A percentile compares a stretch with the other conserved stretches of the same genome.
These are phyloP conservation scores for Oxyruncus cristatus DNA, from an alignment of 2,113 vertebrate genomes.

Conservation along the genomic window DNA sequence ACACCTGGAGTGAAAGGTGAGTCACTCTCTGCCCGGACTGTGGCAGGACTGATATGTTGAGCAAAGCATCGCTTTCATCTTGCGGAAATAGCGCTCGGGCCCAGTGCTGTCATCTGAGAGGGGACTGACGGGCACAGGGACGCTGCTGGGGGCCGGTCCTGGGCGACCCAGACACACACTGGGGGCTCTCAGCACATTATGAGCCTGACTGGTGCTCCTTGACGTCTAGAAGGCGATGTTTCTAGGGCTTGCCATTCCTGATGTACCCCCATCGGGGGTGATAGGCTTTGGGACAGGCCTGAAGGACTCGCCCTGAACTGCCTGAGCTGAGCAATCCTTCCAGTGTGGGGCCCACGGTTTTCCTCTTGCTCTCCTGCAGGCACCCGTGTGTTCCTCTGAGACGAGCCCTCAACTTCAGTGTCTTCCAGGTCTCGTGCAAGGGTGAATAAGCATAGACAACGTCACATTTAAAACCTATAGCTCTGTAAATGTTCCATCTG, in stretches of 20 bases:
- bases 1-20: slow-evolving; percentile 15
- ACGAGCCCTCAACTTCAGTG: fast-evolving
- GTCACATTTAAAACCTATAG: neutral
- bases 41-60: neutral
- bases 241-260: neutral
- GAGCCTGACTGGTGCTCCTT: neutral
- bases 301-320: fast-evolving
- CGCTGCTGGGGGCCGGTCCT: neutral
- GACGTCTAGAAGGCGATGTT: neutral
- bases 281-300: neutral
- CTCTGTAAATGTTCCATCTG: neutral
- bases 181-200: neutral
- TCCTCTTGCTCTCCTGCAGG: neutral
- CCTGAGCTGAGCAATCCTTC: fast-evolving
- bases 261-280: fast-evolving
- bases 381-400: neutral
- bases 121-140: too few species aligned
- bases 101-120: neutral
- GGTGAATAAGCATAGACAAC: neutral
- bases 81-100: fast-evolving
- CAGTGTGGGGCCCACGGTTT: fast-evolving
- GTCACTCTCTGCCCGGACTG: neutral
- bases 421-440: fast-evolving
- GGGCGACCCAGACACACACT: fast-evolving
- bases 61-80: fast-evolving